phyloP scores from a whole-genome alignment of 2,888 invertebrate genomes.

The Pristionchus japonicus region DNA sequence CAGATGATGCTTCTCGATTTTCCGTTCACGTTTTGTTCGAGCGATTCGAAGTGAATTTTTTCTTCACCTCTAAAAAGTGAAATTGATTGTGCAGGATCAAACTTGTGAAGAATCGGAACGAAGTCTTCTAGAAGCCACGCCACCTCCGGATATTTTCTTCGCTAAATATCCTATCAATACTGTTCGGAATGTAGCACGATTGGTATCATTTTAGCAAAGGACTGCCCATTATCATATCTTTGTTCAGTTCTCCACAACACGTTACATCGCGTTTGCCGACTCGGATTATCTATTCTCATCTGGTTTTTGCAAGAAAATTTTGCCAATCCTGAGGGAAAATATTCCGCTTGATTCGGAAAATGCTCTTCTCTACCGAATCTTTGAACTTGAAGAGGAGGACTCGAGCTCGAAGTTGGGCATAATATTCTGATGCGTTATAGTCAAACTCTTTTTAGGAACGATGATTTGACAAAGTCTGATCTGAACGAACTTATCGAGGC shows the following conservation, averaged over 20 bases:
- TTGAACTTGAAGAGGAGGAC: background rate
- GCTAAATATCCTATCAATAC: slow-evolving; percentile 10
- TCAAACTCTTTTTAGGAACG: background rate
- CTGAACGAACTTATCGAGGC: background rate
- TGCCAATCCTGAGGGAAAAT: background rate
- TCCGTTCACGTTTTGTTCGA: background rate
- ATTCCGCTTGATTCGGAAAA: background rate
- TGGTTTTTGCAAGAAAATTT: slow-evolving; percentile 26
- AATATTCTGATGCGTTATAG: background rate
- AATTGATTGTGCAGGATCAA: background rate
- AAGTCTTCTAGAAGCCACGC: background rate
- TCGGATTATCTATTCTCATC: background rate
- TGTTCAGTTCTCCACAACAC: slow-evolving; percentile 2
- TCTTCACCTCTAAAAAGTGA: background rate
- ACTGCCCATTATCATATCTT: background rate
- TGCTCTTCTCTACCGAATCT: background rate
- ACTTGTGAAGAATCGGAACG: background rate
- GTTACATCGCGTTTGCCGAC: slow-evolving; percentile 6
- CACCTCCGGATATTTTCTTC: background rate
- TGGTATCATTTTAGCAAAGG: background rate
- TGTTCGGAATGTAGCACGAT: background rate
- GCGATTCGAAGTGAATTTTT: background rate
- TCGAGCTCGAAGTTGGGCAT: background rate
- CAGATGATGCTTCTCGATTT: background rate
- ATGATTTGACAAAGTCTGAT: background rate